Percentiles rank a stretch among this genome's conserved stretches.
Conservation (phyloP, 2,888 invertebrate genomes). For the Pterostichus madidus region DNA sequence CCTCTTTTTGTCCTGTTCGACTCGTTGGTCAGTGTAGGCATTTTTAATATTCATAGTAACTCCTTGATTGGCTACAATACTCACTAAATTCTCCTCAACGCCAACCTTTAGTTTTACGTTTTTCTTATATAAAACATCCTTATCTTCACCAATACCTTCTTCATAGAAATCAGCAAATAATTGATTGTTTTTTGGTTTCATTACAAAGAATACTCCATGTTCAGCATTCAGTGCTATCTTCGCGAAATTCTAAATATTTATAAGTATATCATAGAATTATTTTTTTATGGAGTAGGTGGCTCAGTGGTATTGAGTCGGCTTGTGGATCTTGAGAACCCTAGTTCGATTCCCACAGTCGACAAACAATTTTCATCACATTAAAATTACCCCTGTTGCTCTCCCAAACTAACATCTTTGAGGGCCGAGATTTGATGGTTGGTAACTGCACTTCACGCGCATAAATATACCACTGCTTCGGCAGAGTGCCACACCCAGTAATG, state of each 20-base stretch:
- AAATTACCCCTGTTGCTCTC: too few relatives aligned
- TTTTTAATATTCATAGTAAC: constrained; percentile 79
- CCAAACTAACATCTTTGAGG: too few relatives aligned
- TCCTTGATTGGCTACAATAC: constrained; percentile 79
- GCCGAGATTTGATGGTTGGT: too few relatives aligned
- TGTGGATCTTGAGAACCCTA: too few relatives aligned
- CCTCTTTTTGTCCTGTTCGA: constrained; percentile 75
- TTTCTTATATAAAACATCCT: constrained; percentile 78
- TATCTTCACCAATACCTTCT: constrained; percentile 77
- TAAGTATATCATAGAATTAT: too few relatives aligned
- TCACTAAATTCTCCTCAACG: constrained; percentile 79
- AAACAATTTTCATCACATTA: too few relatives aligned
- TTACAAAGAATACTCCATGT: constrained; percentile 80
- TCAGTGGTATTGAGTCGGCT: too few relatives aligned
- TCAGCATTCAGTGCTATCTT: constrained; percentile 81
- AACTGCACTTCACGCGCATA: too few relatives aligned
- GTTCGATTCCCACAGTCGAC: too few relatives aligned
- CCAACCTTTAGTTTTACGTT: constrained; percentile 79
- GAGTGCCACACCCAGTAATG: too few relatives aligned
- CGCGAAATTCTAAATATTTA: constrained; percentile 78
- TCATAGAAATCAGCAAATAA: constrained; percentile 80
- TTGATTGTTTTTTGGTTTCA: constrained; percentile 78
- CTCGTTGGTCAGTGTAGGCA: constrained; percentile 78
- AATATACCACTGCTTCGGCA: too few relatives aligned
- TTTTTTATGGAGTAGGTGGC: too few relatives aligned